These are phyloP conservation scores for Porites divaricata DNA, from an alignment of 92 coral and sea anemone genomes.

Conservation along the genomic window DNA sequence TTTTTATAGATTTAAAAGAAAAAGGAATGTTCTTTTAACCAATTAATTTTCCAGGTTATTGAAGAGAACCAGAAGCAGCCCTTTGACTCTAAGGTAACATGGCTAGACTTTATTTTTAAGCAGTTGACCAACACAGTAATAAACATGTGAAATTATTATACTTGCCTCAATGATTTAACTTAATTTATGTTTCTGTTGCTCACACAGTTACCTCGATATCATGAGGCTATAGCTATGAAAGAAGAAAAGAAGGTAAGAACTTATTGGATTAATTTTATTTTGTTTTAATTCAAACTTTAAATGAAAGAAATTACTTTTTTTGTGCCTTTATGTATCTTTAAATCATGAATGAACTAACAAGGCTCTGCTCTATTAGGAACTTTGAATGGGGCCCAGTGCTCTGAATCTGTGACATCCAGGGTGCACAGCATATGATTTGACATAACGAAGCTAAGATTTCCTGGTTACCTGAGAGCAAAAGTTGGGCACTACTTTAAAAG, in stretches of 20 bases:
- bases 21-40: neutral
- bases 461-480: too few relatives aligned
- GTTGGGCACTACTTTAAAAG: too few relatives aligned
- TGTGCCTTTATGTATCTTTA: neutral
- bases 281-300: neutral
- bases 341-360: too few relatives aligned
- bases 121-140: neutral
- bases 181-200: neutral
- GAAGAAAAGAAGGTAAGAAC: slow-evolving; percentile 83
- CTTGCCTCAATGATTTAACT: neutral
- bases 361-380: too few relatives aligned
- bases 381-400: too few relatives aligned
- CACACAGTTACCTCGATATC: slow-evolving; percentile 90
- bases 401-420: too few relatives aligned
- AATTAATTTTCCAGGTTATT: slow-evolving; percentile 58
- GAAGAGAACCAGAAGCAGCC: slow-evolving; percentile 90
- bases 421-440: too few relatives aligned
- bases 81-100: slow-evolving; percentile 89
- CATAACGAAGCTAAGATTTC: too few relatives aligned
- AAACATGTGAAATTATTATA: neutral
- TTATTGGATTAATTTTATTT: neutral
- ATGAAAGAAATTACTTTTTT: neutral
- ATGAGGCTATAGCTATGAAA: slow-evolving; percentile 75
- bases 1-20: too few relatives aligned
- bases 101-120: neutral